Base-by-base conservation (phyloP, 2,888 invertebrate species). In the Amblyjoppa proteus region DNA sequence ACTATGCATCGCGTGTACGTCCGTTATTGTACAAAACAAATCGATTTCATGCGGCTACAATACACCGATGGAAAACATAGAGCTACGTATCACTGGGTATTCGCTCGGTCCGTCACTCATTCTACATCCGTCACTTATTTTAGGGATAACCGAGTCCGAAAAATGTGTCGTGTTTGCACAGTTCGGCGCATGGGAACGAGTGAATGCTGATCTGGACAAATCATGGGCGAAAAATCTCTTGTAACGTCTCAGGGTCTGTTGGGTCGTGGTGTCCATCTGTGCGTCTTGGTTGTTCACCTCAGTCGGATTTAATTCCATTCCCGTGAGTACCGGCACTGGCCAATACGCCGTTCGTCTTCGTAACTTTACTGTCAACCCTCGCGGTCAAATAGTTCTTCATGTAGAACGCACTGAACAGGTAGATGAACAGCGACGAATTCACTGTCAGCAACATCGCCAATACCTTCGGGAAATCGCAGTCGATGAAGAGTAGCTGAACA, bases 371-470 rank as follows among this genome's bases (percentile, higher is more conserved):
- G 16, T 61, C 2, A 51, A 49, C 28, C 11, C 64, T 66, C 28
- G 90, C 20, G 68, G 80, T 92, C 11, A 95, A 92, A 92, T 97
- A 97, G 88, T 95, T 96, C 83, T 95, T 95, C 73, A 96, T 94
- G 93, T 97, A 97, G 93, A 97, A 97, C 88, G 96, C 96, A 61
- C 96, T 96, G 91, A 97, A 97, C 94, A 97, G 96, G 90, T 97
- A 97, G 3, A 97, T 95, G 94, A 97, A 97, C 6, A 97, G 94
- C 0, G 95, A 94, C 20, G 97, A 96, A 91, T 97, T 97, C 73
- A 96, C 94, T 0, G 95, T 94, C 25, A 97, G 95, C 70, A 97
- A 94, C 87, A 95, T 95, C 69, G 96, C 96, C 88, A 97, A 95
- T 16, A 95, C 93, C 90, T 96, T 97, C 0, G 97, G 97, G 90